These are phyloP conservation scores for Homarus americanus DNA, from an alignment of 1,140 invertebrate genomes.

Conservation along the genomic window DNA sequence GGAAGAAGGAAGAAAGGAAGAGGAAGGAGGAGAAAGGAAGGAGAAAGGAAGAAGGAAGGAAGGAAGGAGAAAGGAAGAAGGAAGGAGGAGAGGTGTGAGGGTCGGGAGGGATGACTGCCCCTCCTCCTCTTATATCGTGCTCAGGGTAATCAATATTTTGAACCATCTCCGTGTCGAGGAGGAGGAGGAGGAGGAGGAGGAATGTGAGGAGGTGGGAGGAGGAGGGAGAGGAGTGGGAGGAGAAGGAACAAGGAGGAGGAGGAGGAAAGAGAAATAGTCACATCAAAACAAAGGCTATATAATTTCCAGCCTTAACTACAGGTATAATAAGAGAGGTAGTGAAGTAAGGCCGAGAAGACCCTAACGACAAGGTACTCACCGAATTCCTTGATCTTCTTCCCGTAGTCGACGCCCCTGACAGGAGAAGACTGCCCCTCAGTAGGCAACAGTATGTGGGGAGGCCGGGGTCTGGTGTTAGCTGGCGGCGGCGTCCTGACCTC, in stretches of 20 bases:
- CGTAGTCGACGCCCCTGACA: slow-evolving; percentile 4
- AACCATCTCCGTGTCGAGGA: slow-evolving; percentile 16
- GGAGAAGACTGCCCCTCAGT: background rate
- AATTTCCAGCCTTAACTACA: too few relatives aligned
- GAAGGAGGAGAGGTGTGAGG: background rate
- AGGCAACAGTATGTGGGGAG: background rate
- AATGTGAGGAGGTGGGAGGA: background rate
- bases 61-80: slow-evolving; percentile 23
- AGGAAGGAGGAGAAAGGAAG: background rate
- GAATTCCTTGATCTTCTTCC: background rate
- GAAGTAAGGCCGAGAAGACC: too few relatives aligned
- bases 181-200: background rate
- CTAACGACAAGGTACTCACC: slow-evolving; percentile 32
- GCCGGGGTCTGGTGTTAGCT: background rate
- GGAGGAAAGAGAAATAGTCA: background rate
- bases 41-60: background rate
- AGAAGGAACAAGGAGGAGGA: background rate
- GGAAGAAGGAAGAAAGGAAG: background rate
- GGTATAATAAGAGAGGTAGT: too few relatives aligned
- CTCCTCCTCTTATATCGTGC: background rate
- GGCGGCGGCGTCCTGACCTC: background rate
- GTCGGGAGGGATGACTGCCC: background rate
- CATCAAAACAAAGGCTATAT: too few relatives aligned
- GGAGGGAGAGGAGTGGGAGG: background rate
- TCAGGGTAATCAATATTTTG: background rate